Percentiles rank a stretch among this genome's conserved stretches.
phyloP scores from a whole-genome alignment of 2,888 invertebrate genomes.

The Hypercompe scribonia region DNA sequence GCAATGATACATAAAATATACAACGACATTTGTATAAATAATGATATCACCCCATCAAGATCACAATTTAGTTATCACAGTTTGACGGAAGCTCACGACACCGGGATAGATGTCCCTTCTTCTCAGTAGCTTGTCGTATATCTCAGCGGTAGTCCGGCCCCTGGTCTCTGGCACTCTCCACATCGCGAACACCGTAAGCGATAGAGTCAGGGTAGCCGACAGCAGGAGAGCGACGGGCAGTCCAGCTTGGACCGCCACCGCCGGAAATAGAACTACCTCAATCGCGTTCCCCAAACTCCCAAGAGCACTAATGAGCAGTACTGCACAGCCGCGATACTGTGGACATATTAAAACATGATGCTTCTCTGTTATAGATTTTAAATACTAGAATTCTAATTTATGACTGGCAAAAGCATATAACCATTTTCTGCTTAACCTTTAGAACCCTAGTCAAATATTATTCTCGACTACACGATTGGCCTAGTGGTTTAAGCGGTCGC shows the following conservation, averaged over 20 bases:
- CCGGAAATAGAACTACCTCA: slow-evolving; percentile 65
- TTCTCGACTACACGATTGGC: too few species aligned
- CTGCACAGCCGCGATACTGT: slow-evolving; percentile 72
- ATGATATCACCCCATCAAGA: not conserved
- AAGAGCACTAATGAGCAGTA: slow-evolving; percentile 60
- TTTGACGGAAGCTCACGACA: not conserved
- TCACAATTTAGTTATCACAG: slow-evolving; percentile 11
- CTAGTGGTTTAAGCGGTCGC: too few species aligned
- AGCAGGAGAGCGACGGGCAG: slow-evolving; percentile 53
- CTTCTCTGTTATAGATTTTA: not conserved
- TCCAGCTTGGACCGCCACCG: slow-evolving; percentile 43
- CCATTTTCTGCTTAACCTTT: not conserved
- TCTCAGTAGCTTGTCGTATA: slow-evolving; percentile 52
- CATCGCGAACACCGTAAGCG: slow-evolving; percentile 51
- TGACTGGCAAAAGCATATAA: not conserved
- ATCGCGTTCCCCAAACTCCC: slow-evolving; percentile 64
- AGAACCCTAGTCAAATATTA: not conserved
- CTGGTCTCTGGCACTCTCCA: slow-evolving; percentile 68
- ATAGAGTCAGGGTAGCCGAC: slow-evolving; percentile 57
- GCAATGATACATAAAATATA: not conserved
- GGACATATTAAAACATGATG: not conserved
- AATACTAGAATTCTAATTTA: not conserved
- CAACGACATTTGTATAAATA: not conserved
- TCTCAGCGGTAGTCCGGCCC: slow-evolving; percentile 54
- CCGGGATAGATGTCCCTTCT: not conserved